These are phyloP conservation scores for Neosilurus mollespiculum DNA, from an alignment of 2,797 vertebrate species.

Conservation along the genomic window DNA sequence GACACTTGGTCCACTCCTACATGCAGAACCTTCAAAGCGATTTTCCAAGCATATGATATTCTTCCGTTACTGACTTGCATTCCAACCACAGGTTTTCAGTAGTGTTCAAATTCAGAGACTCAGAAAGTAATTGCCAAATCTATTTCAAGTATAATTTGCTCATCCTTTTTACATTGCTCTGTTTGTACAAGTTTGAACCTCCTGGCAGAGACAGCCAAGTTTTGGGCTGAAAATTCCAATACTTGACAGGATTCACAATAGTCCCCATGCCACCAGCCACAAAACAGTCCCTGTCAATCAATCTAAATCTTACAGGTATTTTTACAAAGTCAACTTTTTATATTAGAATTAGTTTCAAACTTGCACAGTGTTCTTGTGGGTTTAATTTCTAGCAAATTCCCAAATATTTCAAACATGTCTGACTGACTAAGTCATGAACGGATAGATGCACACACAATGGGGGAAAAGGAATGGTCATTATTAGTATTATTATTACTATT, in stretches of 20 bases:
- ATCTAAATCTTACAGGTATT: not conserved
- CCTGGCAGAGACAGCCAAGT: not conserved
- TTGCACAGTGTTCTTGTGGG: not conserved
- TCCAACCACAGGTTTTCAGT: not conserved
- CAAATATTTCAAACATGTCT: not conserved
- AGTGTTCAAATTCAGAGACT: not conserved
- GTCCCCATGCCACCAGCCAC: not conserved
- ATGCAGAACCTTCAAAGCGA: not conserved
- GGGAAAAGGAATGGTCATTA: too few species aligned
- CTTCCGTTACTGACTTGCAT: not conserved
- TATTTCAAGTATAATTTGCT: not conserved
- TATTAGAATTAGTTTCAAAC: not conserved
- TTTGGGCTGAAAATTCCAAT: too few species aligned
- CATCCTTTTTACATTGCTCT: not conserved
- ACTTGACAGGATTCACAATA: not conserved
- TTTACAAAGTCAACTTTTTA: not conserved
- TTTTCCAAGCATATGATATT: not conserved
- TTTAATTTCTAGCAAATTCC: not conserved
- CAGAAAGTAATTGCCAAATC: not conserved
- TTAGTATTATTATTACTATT: too few species aligned
- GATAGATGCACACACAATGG: too few species aligned
- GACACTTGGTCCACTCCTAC: not conserved
- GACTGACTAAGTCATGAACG: too few species aligned
- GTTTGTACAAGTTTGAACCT: not conserved
- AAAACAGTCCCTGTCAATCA: not conserved